phyloP scores from a whole-genome alignment of 2,888 invertebrate genomes.

The Trichogramma dendrolimi region DNA sequence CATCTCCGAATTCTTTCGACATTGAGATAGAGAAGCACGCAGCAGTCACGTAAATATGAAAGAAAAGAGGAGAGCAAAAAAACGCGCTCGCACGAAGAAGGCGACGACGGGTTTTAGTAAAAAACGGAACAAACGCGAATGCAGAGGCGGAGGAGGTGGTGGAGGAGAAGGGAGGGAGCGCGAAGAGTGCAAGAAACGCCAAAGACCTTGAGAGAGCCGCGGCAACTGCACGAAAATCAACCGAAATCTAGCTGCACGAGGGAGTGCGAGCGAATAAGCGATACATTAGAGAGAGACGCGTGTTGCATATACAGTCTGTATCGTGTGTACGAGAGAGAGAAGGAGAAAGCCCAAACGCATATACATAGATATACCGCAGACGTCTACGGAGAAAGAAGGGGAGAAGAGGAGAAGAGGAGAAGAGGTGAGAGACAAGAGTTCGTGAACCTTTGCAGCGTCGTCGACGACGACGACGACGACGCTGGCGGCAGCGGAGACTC shows the following conservation, averaged over 20 bases:
- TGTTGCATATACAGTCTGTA: conserved; percentile 11
- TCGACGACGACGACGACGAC: background rate
- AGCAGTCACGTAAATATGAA: no score
- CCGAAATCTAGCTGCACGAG: conserved; percentile 14
- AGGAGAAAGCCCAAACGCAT: conserved; percentile 1
- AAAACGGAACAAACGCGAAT: no score
- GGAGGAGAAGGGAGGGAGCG: background rate
- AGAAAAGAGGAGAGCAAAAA: no score
- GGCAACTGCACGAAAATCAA: conserved; percentile 25
- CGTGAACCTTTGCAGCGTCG: conserved; percentile 26
- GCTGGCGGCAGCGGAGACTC: background rate
- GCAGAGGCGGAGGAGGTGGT: background rate
- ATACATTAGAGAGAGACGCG: conserved; percentile 16
- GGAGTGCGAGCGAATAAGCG: conserved; percentile 21
- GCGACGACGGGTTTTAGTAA: no score
- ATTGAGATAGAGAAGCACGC: no score
- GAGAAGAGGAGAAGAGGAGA: background rate
- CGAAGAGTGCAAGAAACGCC: conserved; percentile 11
- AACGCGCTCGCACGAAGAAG: no score
- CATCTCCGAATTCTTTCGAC: no score
- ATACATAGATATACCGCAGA: background rate
- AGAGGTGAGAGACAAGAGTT: conserved; percentile 23
- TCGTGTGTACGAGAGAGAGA: background rate
- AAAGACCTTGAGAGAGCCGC: conserved; percentile 6
- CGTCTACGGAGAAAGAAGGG: background rate